Evolutionary conservation across 2,888 invertebrate species (phyloP), one percentile per base, ranked within the genome.

Genomic region (Lingula anatina): DNA sequence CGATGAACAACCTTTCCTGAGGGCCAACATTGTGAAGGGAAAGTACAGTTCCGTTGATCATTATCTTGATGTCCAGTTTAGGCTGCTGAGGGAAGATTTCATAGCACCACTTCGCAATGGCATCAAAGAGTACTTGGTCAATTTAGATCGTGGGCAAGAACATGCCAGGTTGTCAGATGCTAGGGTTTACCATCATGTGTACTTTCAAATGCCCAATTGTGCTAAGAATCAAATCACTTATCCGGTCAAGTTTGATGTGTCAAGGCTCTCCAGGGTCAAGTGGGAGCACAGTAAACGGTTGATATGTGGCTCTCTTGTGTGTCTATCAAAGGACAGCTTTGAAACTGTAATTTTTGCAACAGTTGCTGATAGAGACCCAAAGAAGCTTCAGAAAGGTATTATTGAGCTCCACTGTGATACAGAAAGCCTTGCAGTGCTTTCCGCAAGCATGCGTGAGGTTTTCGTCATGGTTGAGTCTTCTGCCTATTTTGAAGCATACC

Each of bases 401-500:
- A 50, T 71, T 24, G 56, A 60, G 44, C 59, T 70, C 2, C 24
- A 40, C 21, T 42, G 48, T 4, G 38, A 38, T 3, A 45, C 51
- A 28, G 12, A 40, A 5, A 44, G 48, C 20, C 21, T 57, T 4
- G 12, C 50, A 7, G 31, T 53, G 2, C 53, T 57, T 20, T 46
- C 48, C 7, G 31, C 31, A 31, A 15, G 31, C 15, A n/a, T n/a
- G n/a, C n/a, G n/a, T n/a, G 31, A 31, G 9, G 49, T 50, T 12
- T 69, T 62, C 49, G 51, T 83, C 0, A 87, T 90, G 86, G 82
- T 87, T 2, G 89, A 90, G 70, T 85, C 87, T 45, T 84, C 84
- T 45, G 84, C 87, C 0, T 91, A 86, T 71, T 89, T 90, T 68
- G 90, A 90, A 66, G 88, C 90, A 0, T 90, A 90, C 68, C 81